Base-by-base conservation (phyloP, 2,113 vertebrate species). In the Brachyhypopomus gauderio region DNA sequence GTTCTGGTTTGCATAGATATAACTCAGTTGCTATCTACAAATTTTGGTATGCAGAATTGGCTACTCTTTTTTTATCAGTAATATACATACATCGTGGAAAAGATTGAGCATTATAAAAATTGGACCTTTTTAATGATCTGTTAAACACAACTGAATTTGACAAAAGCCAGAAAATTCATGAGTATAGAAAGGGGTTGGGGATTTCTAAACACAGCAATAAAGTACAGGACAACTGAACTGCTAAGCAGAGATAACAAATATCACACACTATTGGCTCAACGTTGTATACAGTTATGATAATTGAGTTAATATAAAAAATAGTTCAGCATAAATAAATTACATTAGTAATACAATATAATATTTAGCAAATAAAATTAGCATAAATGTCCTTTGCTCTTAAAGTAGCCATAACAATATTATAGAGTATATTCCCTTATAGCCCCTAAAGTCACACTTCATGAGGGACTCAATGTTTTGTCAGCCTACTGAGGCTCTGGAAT, bases 381-480 rank as follows among this genome's bases (percentile, higher is more conserved):
- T n/a, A 27, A 27, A 27, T 17, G 16, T 60, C 4, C n/a, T 16
- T 4, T 58, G 27, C 19, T 60, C 67, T n/a, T 27, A 34, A 77
- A 67, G 55, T 55, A 77, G 55, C 16, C 19, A 1, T 36, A 36
- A 72, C 22, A 16, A 62, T 16, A 30, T 30, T 60, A 41, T 62
- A 52, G 20, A 27, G 55, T 34, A 17, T 72, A 79, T 80, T 36
- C 38, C 38, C 7, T 63, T 52, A 73, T 11, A 62, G 59, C 30
- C 38, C 17, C 48, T 36, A 73, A 11, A 48, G 41, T 48, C 19
- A 19, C 23, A 73, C 25, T 73, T 72, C 25, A 64, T 19, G 41
- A 58, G 36, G 80, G 80, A 87, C 30, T 82, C 79, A 82, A 82
- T 76, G 82, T 79, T 79, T 82, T 79, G 90, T 90, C 86, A 41